Conservation (phyloP, 2,888 invertebrate species). For the Idaea aversata region DNA sequence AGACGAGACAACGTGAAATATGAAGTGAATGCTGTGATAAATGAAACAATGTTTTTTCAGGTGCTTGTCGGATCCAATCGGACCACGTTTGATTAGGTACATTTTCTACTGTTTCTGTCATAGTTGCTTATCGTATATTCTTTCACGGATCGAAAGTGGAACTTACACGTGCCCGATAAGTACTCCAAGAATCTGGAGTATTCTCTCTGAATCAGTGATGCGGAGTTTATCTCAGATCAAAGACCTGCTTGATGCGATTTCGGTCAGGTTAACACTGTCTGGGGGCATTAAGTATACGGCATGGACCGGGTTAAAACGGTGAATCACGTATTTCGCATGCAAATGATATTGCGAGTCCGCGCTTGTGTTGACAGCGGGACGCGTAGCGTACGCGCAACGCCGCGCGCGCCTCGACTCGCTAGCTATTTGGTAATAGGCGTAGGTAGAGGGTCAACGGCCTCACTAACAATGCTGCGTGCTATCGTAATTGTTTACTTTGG, state of each 20-base stretch:
- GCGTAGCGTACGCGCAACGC: conserved; percentile 3
- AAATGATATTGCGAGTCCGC: conserved; percentile 30
- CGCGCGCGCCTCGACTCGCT: conserved; percentile 24
- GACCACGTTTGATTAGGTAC: conserved; percentile 35
- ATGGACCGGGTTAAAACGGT: conserved; percentile 10
- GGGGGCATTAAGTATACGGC: conserved; percentile 9
- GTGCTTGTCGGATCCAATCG: conserved; percentile 22
- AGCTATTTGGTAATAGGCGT: conserved; percentile 45
- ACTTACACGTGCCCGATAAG: conserved; percentile 20
- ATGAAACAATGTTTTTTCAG: conserved; percentile 34
- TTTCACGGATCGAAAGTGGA: conserved; percentile 21
- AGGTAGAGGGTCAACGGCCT: conserved; percentile 51
- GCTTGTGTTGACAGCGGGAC: not conserved
- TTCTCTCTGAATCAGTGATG: conserved; percentile 22
- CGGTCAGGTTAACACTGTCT: conserved; percentile 15
- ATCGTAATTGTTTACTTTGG: conserved; percentile 72
- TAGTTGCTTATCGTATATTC: conserved; percentile 19
- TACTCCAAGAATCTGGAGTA: conserved; percentile 11
- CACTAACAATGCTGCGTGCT: conserved; percentile 51
- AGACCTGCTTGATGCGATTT: conserved; percentile 25
- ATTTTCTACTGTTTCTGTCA: conserved; percentile 14
- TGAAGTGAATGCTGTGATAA: conserved; percentile 40
- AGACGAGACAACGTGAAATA: conserved; percentile 40
- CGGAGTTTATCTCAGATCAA: conserved; percentile 25
- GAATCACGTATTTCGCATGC: conserved; percentile 45